Evolutionary conservation across 2,888 invertebrate species (phyloP).

Genomic region (Phaonia tiefii): DNA sequence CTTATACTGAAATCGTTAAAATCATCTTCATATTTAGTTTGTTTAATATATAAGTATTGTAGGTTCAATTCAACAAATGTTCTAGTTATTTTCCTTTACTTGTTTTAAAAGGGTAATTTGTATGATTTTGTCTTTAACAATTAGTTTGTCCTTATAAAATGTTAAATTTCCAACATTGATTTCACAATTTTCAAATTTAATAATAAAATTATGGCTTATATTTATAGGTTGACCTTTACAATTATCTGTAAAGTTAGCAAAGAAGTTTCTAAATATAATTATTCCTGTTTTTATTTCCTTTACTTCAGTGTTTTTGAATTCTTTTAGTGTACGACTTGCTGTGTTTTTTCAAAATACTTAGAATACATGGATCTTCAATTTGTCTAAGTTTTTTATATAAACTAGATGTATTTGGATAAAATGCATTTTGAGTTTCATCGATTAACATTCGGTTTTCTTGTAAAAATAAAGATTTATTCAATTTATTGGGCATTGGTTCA

Average conservation of each 20-base stretch:
- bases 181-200: conserved; percentile 2
- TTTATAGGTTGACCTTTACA: neutral
- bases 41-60: no score
- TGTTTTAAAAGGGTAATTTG: neutral
- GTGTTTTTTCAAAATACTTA: conserved; percentile 11
- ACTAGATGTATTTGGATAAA: conserved; percentile 1
- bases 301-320: conserved; percentile 2
- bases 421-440: conserved; percentile 7
- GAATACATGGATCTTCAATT: conserved; percentile 1
- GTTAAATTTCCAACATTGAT: conserved; percentile 13
- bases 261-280: conserved; percentile 7
- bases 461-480: neutral
- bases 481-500: conserved; percentile 8
- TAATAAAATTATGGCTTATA: conserved; percentile 7
- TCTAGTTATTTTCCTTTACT: no score
- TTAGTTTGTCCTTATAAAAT: neutral
- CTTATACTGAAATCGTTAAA: no score
- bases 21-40: no score
- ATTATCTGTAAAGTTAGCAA: neutral
- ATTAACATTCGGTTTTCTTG: conserved; percentile 6
- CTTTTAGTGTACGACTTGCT: neutral
- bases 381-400: neutral
- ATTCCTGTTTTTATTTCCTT: neutral
- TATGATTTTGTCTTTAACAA: conserved; percentile 10
- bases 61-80: no score